phyloP scores from a whole-genome alignment of 2,113 vertebrate genomes.

The Hemiprocne comata region DNA sequence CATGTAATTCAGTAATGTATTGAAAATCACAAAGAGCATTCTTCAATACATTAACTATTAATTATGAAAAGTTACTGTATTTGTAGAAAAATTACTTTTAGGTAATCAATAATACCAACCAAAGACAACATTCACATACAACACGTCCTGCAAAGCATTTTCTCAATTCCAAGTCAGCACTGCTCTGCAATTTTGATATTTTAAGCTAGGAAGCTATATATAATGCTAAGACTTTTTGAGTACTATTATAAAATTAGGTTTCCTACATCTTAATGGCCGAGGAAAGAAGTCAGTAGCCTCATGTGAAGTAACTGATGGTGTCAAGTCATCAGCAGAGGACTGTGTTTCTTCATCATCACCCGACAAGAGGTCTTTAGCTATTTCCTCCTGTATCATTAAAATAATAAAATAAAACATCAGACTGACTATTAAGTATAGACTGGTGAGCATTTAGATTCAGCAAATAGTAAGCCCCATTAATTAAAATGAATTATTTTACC shows the following conservation, averaged over 20 bases:
- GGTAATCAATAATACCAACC: background rate
- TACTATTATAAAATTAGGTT: background rate
- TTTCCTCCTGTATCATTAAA: slow-evolving; percentile 85
- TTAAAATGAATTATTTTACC: background rate
- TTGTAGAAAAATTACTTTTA: background rate
- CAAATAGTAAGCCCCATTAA: background rate
- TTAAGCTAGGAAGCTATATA: background rate
- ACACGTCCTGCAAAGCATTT: background rate
- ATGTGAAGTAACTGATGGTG: slow-evolving; percentile 92
- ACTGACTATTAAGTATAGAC: background rate
- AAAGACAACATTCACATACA: background rate
- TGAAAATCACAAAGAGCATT: background rate
- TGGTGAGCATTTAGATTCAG: background rate
- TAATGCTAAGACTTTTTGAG: background rate
- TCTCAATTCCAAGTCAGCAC: background rate
- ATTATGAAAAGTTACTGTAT: background rate
- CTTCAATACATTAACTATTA: background rate
- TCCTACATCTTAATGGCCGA: slow-evolving; percentile 91
- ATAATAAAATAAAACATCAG: background rate
- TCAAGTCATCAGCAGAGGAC: slow-evolving; percentile 94
- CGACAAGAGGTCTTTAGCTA: slow-evolving; percentile 92
- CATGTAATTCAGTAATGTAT: background rate
- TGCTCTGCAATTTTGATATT: background rate
- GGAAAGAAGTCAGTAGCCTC: slow-evolving; percentile 93
- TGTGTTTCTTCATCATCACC: slow-evolving; percentile 96